Evolutionary conservation across 2,888 invertebrate genomes (phyloP).

Genomic region (Oxyteleia sp.): DNA sequence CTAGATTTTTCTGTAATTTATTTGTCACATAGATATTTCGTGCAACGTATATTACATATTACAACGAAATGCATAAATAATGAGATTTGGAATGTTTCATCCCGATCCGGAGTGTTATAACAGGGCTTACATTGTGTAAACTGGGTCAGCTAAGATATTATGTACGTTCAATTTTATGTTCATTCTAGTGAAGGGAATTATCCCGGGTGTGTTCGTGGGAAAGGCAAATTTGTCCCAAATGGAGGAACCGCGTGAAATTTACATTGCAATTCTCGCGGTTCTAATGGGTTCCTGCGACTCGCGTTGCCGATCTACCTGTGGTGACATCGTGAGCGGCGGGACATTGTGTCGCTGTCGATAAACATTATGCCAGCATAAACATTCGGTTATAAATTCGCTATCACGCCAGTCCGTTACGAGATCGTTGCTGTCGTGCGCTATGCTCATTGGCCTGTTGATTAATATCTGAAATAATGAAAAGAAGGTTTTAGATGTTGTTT

Average conservation of each 20-base stretch:
- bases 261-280: constrained; percentile 26
- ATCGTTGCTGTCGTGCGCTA: constrained; percentile 92
- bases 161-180: constrained; percentile 45
- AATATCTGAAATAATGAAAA: constrained; percentile 89
- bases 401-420: constrained; percentile 93
- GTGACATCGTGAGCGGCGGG: constrained; percentile 92
- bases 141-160: constrained; percentile 52
- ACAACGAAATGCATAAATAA: constrained; percentile 79
- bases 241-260: constrained; percentile 33
- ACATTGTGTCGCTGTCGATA: constrained; percentile 93
- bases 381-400: constrained; percentile 94
- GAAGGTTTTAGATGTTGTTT: too few species aligned
- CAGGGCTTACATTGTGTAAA: constrained; percentile 30
- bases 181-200: constrained; percentile 39
- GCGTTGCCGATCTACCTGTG: constrained; percentile 89
- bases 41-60: too few species aligned
- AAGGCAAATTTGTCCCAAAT: constrained; percentile 41
- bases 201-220: constrained; percentile 19
- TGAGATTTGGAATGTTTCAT: constrained; percentile 5
- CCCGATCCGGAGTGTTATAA: constrained; percentile 8
- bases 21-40: too few species aligned
- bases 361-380: constrained; percentile 94
- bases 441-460: constrained; percentile 90
- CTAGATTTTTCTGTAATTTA: too few species aligned
- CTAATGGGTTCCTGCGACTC: constrained; percentile 8